phyloP scores from a whole-genome alignment of 2,888 invertebrate genomes.

The Leptarthrus brevirostris region DNA sequence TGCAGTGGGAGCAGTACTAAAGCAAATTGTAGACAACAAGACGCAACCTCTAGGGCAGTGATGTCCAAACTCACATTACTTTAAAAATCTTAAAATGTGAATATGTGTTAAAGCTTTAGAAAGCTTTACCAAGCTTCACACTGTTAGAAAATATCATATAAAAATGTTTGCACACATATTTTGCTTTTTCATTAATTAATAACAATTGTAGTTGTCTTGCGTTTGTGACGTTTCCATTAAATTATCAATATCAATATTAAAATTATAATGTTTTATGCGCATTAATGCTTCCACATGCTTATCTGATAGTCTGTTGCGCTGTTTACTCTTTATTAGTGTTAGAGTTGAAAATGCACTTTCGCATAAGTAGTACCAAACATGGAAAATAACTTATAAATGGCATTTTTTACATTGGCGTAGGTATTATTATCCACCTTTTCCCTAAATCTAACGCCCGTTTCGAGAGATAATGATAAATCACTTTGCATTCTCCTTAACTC shows the following conservation, averaged over 20 bases:
- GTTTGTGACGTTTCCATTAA: not conserved
- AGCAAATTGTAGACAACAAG: too few species aligned
- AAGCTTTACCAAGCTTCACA: too few species aligned
- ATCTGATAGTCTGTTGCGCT: slow-evolving; percentile 7
- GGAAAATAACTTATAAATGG: not conserved
- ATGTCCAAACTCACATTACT: slow-evolving; percentile 13
- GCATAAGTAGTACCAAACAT: slow-evolving; percentile 5
- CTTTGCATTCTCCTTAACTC: not conserved
- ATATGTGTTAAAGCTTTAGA: too few species aligned
- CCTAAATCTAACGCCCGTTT: not conserved
- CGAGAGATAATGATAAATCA: slow-evolving; percentile 5
- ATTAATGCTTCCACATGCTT: slow-evolving; percentile 5
- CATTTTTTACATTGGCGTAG: not conserved
- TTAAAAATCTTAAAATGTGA: too few species aligned
- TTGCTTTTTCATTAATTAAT: too few species aligned
- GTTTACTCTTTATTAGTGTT: slow-evolving; percentile 23
- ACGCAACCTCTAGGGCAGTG: too few species aligned
- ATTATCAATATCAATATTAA: not conserved
- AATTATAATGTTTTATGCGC: not conserved
- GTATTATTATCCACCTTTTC: too few species aligned
- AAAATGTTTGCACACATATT: too few species aligned
- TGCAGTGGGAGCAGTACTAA: too few species aligned
- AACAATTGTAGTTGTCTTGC: not conserved
- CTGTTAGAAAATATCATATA: too few species aligned
- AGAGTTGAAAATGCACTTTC: slow-evolving; percentile 7